These are phyloP conservation scores for Arizona elegans DNA, from an alignment of 2,113 vertebrate species.

Conservation along the genomic window DNA sequence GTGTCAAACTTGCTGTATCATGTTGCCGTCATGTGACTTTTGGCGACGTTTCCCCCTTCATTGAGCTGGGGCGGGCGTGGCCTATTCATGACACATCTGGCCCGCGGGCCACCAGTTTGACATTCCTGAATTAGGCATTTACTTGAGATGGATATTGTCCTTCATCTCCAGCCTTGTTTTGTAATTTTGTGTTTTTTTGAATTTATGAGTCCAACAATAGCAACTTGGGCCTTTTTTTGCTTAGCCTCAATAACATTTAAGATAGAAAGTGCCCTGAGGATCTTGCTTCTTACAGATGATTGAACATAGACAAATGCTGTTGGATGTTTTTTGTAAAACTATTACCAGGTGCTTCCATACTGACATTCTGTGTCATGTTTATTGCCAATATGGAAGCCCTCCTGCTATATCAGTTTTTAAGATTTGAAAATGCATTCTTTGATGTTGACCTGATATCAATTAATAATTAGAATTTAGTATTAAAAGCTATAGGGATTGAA, in stretches of 20 bases:
- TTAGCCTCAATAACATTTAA: not conserved
- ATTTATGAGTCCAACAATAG: not conserved
- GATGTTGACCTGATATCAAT: not conserved
- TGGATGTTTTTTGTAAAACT: not conserved
- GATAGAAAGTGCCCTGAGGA: not conserved
- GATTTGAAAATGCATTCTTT: not conserved
- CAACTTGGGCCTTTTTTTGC: not conserved
- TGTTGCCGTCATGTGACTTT: too few species aligned
- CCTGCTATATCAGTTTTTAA: not conserved
- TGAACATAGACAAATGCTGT: not conserved
- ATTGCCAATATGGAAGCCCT: not conserved
- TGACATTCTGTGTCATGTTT: not conserved
- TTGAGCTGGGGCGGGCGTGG: too few species aligned
- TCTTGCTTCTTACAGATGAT: not conserved
- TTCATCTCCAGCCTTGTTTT: not conserved
- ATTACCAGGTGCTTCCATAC: not conserved
- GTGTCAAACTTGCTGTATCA: too few species aligned
- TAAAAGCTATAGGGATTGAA: not conserved
- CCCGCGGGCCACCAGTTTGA: too few species aligned
- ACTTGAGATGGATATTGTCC: not conserved
- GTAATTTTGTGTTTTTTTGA: not conserved
- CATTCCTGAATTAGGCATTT: not conserved
- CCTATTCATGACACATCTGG: too few species aligned
- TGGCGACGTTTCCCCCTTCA: too few species aligned
- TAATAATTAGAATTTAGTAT: not conserved